Evolutionary conservation across 2,888 invertebrate genomes (phyloP).

Genomic region (Xanthostigma xanthostigma): DNA sequence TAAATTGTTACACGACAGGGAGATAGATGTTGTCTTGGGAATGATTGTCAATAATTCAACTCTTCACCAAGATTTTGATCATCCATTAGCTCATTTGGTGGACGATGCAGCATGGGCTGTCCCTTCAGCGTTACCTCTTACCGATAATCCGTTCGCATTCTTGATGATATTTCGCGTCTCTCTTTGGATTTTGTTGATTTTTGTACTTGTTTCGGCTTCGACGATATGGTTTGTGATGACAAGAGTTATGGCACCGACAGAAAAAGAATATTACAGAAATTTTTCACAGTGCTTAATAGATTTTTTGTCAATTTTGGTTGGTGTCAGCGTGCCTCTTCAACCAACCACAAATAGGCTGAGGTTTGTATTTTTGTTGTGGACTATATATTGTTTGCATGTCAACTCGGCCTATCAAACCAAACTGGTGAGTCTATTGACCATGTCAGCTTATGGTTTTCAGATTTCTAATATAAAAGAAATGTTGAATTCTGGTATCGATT

Average conservation of each 20-base stretch:
- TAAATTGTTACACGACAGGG: slow-evolving; percentile 24
- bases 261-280: not conserved
- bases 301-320: slow-evolving; percentile 15
- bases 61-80: slow-evolving; percentile 37
- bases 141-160: slow-evolving; percentile 34
- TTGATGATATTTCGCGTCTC: slow-evolving; percentile 29
- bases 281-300: not conserved
- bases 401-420: slow-evolving; percentile 39
- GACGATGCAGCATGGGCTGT: slow-evolving; percentile 41
- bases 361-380: slow-evolving; percentile 34
- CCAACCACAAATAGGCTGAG: slow-evolving; percentile 32
- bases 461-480: slow-evolving; percentile 34
- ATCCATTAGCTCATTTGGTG: slow-evolving; percentile 33
- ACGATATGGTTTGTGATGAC: not conserved
- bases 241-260: not conserved
- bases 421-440: slow-evolving; percentile 36
- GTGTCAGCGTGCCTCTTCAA: slow-evolving; percentile 30
- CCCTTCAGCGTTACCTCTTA: slow-evolving; percentile 27
- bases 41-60: slow-evolving; percentile 42
- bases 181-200: slow-evolving; percentile 32
- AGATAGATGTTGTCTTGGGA: slow-evolving; percentile 34
- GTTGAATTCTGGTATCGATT: slow-evolving; percentile 28
- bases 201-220: slow-evolving; percentile 19
- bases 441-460: slow-evolving; percentile 35
- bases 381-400: slow-evolving; percentile 35